Evolutionary conservation across 2,888 invertebrate genomes (phyloP).

Genomic region (Bedellia somnulentella): DNA sequence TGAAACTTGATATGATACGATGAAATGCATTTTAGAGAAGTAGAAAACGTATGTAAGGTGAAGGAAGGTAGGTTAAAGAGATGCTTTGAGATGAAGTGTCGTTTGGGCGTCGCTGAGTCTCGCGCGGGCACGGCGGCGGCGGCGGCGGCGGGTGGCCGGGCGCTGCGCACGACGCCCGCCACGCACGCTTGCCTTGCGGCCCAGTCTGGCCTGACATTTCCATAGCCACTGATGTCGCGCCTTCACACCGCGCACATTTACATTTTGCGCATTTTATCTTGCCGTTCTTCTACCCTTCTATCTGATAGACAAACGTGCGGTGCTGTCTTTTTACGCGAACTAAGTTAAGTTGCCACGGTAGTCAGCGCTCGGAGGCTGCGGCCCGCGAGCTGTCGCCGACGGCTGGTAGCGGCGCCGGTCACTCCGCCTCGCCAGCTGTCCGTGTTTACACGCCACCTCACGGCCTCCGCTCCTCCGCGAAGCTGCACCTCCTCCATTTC

Average conservation of each 20-base stretch:
- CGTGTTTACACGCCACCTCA: not conserved
- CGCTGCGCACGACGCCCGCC: slow-evolving; percentile 35
- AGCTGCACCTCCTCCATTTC: slow-evolving; percentile 2
- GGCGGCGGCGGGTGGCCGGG: slow-evolving; percentile 10
- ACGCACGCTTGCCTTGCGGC: slow-evolving; percentile 45
- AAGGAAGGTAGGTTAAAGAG: not conserved
- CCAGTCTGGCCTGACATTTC: slow-evolving; percentile 57
- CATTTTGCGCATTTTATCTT: slow-evolving; percentile 30
- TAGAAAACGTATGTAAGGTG: too few relatives aligned
- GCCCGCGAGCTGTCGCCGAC: slow-evolving; percentile 3
- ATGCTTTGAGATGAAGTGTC: not conserved
- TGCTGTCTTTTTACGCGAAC: too few relatives aligned
- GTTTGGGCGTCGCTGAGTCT: slow-evolving; percentile 57
- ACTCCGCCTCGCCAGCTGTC: not conserved
- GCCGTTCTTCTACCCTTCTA: too few relatives aligned
- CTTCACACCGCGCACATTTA: slow-evolving; percentile 24
- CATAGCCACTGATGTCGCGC: slow-evolving; percentile 42
- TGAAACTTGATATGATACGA: not conserved
- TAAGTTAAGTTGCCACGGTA: not conserved
- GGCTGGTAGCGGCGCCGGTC: not conserved
- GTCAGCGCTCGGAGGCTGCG: slow-evolving; percentile 2
- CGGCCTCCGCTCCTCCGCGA: not conserved
- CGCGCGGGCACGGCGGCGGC: slow-evolving; percentile 34
- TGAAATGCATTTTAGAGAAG: too few relatives aligned
- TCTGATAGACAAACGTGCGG: too few relatives aligned